These are phyloP conservation scores for Acrobasis repandana DNA, from an alignment of 2,888 invertebrate species.

Conservation along the genomic window DNA sequence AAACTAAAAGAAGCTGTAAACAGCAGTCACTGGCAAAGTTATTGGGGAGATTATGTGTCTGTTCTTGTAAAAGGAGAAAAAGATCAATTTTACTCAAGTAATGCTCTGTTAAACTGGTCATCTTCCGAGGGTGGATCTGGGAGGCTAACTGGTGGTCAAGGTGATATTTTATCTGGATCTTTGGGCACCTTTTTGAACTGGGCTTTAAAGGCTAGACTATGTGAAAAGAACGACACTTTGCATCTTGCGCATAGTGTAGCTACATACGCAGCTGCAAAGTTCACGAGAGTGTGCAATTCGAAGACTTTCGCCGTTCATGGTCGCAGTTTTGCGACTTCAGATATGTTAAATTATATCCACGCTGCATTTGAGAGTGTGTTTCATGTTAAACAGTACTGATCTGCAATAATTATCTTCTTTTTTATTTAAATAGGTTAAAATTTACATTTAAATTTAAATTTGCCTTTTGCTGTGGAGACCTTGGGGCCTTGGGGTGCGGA, in stretches of 20 bases:
- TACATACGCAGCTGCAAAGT: conserved; percentile 90
- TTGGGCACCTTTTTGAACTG: conserved; percentile 93
- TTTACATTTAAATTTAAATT: too few species aligned
- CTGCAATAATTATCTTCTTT: too few species aligned
- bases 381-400: conserved; percentile 15
- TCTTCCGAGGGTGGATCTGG: conserved; percentile 89
- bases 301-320: conserved; percentile 88
- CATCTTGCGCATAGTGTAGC: conserved; percentile 87
- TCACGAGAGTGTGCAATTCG: conserved; percentile 91
- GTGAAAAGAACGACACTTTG: conserved; percentile 56
- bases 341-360: conserved; percentile 93
- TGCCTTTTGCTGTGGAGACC: too few species aligned
- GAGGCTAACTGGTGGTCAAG: conserved; percentile 97
- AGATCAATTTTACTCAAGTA: conserved; percentile 55
- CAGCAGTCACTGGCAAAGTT: conserved; percentile 72
- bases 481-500: too few species aligned
- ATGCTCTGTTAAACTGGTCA: conserved; percentile 67
- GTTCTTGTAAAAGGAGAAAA: conserved; percentile 66
- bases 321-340: conserved; percentile 92
- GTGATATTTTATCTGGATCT: conserved; percentile 95
- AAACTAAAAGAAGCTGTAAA: conserved; percentile 83
- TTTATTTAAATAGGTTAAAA: too few species aligned
- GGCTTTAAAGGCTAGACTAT: conserved; percentile 81
- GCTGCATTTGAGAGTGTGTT: conserved; percentile 84
- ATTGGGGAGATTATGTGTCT: conserved; percentile 79